Base-by-base conservation (phyloP, 1,140 invertebrate species). In the Brachionus angularis region DNA sequence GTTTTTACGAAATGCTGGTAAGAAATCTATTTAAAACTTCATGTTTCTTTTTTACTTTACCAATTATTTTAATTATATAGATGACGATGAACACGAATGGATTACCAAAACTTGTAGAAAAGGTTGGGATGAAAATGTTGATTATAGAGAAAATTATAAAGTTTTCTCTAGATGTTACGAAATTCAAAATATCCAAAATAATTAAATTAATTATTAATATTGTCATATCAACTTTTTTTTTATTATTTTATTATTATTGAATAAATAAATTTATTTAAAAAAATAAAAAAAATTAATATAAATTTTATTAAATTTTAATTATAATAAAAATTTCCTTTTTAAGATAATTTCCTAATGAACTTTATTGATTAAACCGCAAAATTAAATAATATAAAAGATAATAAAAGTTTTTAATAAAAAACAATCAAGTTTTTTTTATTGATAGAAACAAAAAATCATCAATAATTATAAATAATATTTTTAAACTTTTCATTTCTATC, bases 61-160 rank as follows among this genome's bases (percentile, higher is more conserved):
- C n/a, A n/a, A n/a, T n/a, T 27, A n/a, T 36, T 71, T 71, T 44
- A 73, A 29, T 71, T 53, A 76, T 77, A 2, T 73, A 80, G 80
- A 81, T 79, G 79, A 80, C 75, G 80, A 81, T 75, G 79, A 81
- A 74, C 79, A 82, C 75, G 76, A 78, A 55, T 82, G 80, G 79
- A 81, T 82, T 39, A 73, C 80, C 18, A 76, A 75, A 64, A 81
- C 76, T 1, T 82, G 81, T 73, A 69, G 80, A 25, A 82, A 82
- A 74, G 80, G 78, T 33, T 82, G 80, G 80, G 81, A 82, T 72
- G 81, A 82, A 67, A 78, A 75, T 67, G 77, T 81, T 47, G 81
- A 79, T 44, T 77, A 73, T 70, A 78, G 75, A 7, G 49, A 72
- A 23, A 72, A 72, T 21, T 52, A 58, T 27, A 72, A 72, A 71